phyloP scores from a whole-genome alignment of 2,113 vertebrate genomes.

The Daboia siamensis region DNA sequence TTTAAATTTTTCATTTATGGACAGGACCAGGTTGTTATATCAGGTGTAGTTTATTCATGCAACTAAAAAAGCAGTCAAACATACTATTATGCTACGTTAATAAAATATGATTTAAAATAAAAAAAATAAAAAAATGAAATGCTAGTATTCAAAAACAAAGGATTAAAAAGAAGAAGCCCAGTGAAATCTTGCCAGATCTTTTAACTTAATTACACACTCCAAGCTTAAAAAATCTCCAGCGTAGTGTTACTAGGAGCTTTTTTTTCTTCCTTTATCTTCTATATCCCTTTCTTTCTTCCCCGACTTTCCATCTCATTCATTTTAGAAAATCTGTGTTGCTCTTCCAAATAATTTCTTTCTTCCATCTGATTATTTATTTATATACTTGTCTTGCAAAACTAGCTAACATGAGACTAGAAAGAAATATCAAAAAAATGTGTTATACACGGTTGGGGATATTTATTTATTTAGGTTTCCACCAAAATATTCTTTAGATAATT shows the following conservation, averaged over 20 bases:
- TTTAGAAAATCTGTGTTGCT: not conserved
- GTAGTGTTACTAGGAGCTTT: not conserved
- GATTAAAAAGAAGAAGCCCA: not conserved
- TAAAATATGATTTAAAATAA: not conserved
- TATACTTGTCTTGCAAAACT: not conserved
- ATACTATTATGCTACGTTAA: conserved; percentile 2
- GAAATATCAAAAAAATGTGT: not conserved
- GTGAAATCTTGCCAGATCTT: conserved; percentile 8
- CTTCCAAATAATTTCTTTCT: not conserved
- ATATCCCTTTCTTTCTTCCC: not conserved
- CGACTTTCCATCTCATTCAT: not conserved
- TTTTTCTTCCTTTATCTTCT: not conserved
- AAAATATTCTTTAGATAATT: not conserved
- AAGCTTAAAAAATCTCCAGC: not conserved
- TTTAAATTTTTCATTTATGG: not conserved
- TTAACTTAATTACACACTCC: not conserved
- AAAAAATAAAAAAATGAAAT: conserved; percentile 3
- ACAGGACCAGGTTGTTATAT: conserved; percentile 12
- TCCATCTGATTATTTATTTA: not conserved
- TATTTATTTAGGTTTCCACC: not conserved
- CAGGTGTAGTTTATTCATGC: not conserved
- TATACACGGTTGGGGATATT: not conserved
- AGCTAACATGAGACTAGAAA: not conserved
- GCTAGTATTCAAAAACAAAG: conserved; percentile 12
- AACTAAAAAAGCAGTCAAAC: not conserved